Evolutionary conservation across 1,140 invertebrate genomes (phyloP).

Genomic region (Streblospio benedicti): DNA sequence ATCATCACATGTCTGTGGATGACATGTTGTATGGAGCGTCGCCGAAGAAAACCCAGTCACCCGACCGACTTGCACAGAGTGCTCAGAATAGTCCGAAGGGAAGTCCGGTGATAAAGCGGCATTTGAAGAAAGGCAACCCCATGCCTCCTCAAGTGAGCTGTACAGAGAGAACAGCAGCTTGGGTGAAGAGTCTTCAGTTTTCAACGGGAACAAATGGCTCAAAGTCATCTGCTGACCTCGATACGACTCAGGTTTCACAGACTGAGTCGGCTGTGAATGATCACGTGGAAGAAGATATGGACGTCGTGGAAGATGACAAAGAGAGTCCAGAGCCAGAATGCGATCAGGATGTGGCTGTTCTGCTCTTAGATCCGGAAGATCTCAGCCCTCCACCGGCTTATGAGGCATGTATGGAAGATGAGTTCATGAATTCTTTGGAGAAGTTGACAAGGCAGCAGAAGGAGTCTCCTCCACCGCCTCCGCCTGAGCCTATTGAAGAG

Average conservation of each 20-base stretch:
- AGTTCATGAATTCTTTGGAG: background rate
- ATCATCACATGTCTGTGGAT: background rate
- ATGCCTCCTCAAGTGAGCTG: background rate
- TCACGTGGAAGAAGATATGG: too few species aligned
- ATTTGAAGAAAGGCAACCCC: background rate
- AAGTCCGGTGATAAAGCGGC: background rate
- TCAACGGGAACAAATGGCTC: conserved; percentile 21
- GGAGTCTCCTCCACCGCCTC: background rate
- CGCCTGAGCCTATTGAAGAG: background rate
- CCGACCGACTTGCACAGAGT: background rate
- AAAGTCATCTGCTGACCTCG: too few species aligned
- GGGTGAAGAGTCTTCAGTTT: conserved; percentile 37
- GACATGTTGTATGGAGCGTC: background rate
- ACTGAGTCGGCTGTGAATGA: too few species aligned
- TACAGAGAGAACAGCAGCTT: conserved; percentile 35
- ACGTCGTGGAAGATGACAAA: too few species aligned
- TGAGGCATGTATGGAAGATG: background rate
- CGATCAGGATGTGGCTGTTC: background rate
- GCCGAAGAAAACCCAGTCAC: background rate
- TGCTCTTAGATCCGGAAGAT: background rate
- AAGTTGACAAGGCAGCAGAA: too few species aligned
- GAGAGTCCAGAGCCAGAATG: background rate
- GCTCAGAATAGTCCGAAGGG: background rate
- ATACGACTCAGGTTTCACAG: too few species aligned
- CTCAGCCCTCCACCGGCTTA: background rate